These are phyloP conservation scores for Merodon equestris DNA, from an alignment of 2,888 invertebrate species.

Conservation along the genomic window DNA sequence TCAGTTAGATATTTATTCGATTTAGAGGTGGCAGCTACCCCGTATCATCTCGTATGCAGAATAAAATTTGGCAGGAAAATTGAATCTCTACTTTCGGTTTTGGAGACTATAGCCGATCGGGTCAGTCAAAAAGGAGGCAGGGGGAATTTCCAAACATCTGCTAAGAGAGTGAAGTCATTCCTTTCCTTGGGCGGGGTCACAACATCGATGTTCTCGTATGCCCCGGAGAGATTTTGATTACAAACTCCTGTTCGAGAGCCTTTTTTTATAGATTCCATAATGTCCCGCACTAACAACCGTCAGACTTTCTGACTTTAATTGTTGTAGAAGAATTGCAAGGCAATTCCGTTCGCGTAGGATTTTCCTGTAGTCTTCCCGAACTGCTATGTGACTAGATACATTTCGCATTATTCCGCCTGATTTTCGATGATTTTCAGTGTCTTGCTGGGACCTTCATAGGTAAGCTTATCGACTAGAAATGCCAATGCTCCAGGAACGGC, in stretches of 20 bases:
- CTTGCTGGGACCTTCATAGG: constrained; percentile 93
- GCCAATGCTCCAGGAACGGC: constrained; percentile 93
- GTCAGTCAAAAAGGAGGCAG: constrained; percentile 72
- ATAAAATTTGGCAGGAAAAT: constrained; percentile 88
- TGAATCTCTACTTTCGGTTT: constrained; percentile 88
- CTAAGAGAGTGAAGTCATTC: constrained; percentile 78
- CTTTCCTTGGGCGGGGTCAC: constrained; percentile 83
- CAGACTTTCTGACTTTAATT: constrained; percentile 94
- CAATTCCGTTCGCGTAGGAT: constrained; percentile 92
- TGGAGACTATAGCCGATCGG: constrained; percentile 76
- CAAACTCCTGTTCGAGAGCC: constrained; percentile 89
- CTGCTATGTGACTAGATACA: constrained; percentile 96
- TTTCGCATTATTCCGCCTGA: constrained; percentile 98
- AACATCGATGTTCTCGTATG: constrained; percentile 93
- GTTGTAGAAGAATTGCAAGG: constrained; percentile 92
- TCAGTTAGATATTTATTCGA: constrained; percentile 43
- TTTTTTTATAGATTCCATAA: constrained; percentile 97
- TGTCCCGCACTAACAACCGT: constrained; percentile 98
- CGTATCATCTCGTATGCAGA: constrained; percentile 85
- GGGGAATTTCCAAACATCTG: constrained; percentile 57
- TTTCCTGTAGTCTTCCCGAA: constrained; percentile 90
- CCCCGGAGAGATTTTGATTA: constrained; percentile 90
- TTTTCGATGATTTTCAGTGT: constrained; percentile 96
- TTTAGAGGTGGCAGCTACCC: constrained; percentile 75
- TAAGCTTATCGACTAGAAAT: constrained; percentile 93